Evolutionary conservation across 2,113 vertebrate genomes (phyloP), one percentile per base, ranked within the genome.

Genomic region (Sporophila hypoxantha): DNA sequence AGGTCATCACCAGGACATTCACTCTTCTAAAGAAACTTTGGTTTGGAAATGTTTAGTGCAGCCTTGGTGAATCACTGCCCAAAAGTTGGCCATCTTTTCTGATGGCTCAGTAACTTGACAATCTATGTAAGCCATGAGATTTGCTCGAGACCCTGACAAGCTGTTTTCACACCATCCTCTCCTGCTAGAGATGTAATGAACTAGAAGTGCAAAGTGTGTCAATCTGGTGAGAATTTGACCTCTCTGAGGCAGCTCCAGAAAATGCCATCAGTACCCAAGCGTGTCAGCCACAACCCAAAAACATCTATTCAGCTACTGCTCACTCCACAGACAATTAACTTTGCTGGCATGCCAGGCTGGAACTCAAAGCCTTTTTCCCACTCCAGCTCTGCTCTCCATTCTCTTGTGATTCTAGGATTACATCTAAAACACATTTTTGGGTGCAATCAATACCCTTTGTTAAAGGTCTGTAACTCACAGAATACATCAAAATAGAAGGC

Each of bases 281-380:
- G 0, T 88, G 85, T 65, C 82, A 53, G 68, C 69, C 88, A 91
- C 66, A 68, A 75, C 21, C 85, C 30, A 23, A 92, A 89, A 93
- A 81, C 61, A 81, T 77, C 92, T 75, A 81, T 84, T 92, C 77
- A 83, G 80, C 94, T 77, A 56, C 65, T 41, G 61, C 68, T 83
- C 65, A 34, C 64, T 85, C 82, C 83, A 71, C 61, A 67, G 73
- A 76, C 73, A 83, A 78, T 89, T 88, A 86, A 70, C 55, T 83
- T 50, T 34, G 49, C 44, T 78, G 67, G 53, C 70, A n/a, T 12
- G 46, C 62, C 77, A 90, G 86, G 88, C 80, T 71, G 55, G 77
- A 90, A 85, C 66, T 81, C 80, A 83, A 75, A 85, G 62, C 62
- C 57, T 60, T 30, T 46, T 81, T 83, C 86, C 81, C 49, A 57